These are phyloP conservation scores for Sicus ferrugineus DNA, from an alignment of 2,888 invertebrate species.

Conservation along the genomic window DNA sequence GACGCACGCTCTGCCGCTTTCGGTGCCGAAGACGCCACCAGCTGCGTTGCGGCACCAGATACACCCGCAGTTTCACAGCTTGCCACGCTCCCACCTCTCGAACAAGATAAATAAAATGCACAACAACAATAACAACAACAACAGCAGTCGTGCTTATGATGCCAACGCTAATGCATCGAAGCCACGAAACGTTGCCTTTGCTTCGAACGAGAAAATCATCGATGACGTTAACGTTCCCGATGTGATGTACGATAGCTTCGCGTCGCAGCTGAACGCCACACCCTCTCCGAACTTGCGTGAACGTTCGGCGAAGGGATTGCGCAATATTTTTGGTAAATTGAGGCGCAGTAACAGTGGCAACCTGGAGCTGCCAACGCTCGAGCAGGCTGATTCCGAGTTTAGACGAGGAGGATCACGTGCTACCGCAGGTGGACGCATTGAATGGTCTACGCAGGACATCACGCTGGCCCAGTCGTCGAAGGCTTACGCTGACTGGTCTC, in stretches of 20 bases:
- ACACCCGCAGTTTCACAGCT: constrained; percentile 81
- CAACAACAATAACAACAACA: constrained; percentile 47
- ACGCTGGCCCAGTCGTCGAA: constrained; percentile 62
- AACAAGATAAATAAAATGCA: constrained; percentile 40
- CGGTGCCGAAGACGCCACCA: constrained; percentile 73
- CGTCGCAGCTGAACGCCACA: constrained; percentile 65
- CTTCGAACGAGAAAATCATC: constrained; percentile 58
- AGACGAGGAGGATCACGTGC: constrained; percentile 76
- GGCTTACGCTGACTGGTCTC: constrained; percentile 83
- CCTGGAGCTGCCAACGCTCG: constrained; percentile 69
- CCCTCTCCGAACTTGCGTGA: constrained; percentile 62
- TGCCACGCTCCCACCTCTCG: constrained; percentile 71
- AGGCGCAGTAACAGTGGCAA: constrained; percentile 76
- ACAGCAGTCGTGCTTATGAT: constrained; percentile 43
- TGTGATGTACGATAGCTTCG: constrained; percentile 58
- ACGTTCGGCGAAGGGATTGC: constrained; percentile 68
- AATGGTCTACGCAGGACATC: constrained; percentile 65
- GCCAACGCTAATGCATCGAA: constrained; percentile 51
- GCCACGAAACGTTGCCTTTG: constrained; percentile 57
- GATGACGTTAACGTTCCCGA: constrained; percentile 67
- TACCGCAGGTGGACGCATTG: constrained; percentile 77
- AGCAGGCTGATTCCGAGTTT: constrained; percentile 68
- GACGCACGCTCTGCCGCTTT: constrained; percentile 33
- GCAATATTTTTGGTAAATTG: constrained; percentile 74
- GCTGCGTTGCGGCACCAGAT: constrained; percentile 77